These are phyloP conservation scores for Phaonia tiefii DNA, from an alignment of 2,888 invertebrate genomes.

Conservation along the genomic window DNA sequence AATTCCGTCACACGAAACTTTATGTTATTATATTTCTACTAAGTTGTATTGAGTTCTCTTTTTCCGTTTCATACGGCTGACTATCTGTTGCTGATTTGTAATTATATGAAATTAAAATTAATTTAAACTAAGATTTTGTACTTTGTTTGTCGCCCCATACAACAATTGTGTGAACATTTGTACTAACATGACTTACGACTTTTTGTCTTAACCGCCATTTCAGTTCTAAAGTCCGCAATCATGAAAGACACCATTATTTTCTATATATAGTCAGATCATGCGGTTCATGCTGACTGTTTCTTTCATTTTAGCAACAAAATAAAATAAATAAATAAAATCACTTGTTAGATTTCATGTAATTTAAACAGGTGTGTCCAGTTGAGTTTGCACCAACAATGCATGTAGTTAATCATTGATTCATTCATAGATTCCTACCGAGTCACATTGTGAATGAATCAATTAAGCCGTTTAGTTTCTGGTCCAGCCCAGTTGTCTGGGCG, in stretches of 20 bases:
- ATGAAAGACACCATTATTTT: background rate
- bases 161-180: slow-evolving; percentile 33
- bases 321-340: slow-evolving; percentile 15
- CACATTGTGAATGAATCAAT: slow-evolving; percentile 54
- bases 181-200: background rate
- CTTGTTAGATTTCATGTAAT: background rate
- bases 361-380: slow-evolving; percentile 27
- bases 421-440: background rate
- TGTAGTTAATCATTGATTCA: too few relatives aligned
- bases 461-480: background rate
- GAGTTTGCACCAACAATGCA: background rate
- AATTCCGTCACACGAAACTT: background rate
- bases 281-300: slow-evolving; percentile 13
- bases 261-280: slow-evolving; percentile 4
- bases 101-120: slow-evolving; percentile 33
- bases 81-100: slow-evolving; percentile 7
- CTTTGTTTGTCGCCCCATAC: too few relatives aligned
- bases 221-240: slow-evolving; percentile 32
- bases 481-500: background rate
- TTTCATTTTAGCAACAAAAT: slow-evolving; percentile 12
- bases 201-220: background rate
- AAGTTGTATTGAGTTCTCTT: too few relatives aligned
- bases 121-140: slow-evolving; percentile 1
- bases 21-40: too few relatives aligned
- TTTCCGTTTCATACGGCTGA: slow-evolving; percentile 12